Base-by-base conservation (phyloP, 2,113 vertebrate species). In the Chrysemys picta region DNA sequence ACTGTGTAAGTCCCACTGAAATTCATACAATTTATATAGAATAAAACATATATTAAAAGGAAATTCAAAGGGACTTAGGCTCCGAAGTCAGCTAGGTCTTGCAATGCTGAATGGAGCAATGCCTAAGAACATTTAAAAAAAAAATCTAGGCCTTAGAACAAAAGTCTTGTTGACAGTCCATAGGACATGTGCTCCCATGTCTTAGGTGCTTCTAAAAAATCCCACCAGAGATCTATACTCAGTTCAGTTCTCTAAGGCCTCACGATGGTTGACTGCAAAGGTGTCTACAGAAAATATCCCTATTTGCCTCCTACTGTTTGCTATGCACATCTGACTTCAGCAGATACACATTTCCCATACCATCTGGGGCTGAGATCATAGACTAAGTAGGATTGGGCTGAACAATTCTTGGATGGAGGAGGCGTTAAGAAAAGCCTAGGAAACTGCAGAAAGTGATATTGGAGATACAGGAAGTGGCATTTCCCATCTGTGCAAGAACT, bases 321-420 rank as follows among this genome's bases (percentile, higher is more conserved):
- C 91, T 59, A 9, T 45, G 27, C 16, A 21, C 21, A 0, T 0
- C 2, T 80, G 79, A 31, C 83, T 59, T 0, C 0, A 87, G 75
- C 57, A 38, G 54, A 50, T 0, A 19, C 4, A 91, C 76, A 25
- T 59, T 76, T n/a, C 8, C 29, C n/a, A 29, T 79, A 59, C 38
- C 10, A 9, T 8, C 10, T 16, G 2, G 8, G 2, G 54, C 76
- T 25, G 6, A 0, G 0, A 4, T 1, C 8, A 45, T 49, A 35
- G 59, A 62, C 59, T 62, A 62, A 62, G 29, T 12, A 29, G 59
- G 14, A 62, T 14, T 62, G 59, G 29, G 29, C 13, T 62, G 59
- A 31, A 31, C 29, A 62, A 29, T 62, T 62, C 59, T 14, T 35
- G 16, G 16, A n/a, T 9, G 17, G 25, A 21, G 75, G 62, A 24